Percentiles rank a stretch among this genome's conserved stretches.
Conservation (phyloP, 2,888 invertebrate species). For the Campaea margaritaria region DNA sequence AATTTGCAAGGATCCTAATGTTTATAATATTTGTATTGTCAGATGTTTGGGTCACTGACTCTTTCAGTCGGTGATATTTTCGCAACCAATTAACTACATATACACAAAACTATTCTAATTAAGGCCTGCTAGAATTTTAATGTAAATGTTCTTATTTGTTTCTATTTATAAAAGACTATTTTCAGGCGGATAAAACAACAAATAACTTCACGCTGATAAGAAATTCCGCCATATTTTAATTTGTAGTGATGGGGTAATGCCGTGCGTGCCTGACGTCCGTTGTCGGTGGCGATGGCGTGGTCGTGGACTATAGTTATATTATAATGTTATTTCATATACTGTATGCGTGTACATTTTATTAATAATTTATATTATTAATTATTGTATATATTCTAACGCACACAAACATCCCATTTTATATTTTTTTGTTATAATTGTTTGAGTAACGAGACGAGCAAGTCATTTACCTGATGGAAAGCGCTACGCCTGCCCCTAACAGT, state of each 20-base stretch:
- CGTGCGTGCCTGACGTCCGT: no score
- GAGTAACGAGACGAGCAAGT: no score
- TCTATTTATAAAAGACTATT: constrained; percentile 46
- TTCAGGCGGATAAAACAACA: constrained; percentile 33
- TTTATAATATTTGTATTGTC: constrained; percentile 54
- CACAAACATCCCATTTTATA: no score
- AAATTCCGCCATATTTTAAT: constrained; percentile 57
- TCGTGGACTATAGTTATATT: no score
- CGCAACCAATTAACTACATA: constrained; percentile 15
- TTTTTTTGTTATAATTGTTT: no score
- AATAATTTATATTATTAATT: no score
- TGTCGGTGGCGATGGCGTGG: no score
- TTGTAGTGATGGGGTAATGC: background rate
- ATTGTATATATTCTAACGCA: no score
- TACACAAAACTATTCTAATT: constrained; percentile 42
- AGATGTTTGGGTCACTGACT: constrained; percentile 33
- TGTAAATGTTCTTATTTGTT: constrained; percentile 42
- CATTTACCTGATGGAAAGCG: no score
- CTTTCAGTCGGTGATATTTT: constrained; percentile 40
- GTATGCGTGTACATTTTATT: no score
- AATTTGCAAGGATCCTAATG: constrained; percentile 52
- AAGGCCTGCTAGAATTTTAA: constrained; percentile 33
- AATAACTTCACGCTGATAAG: constrained; percentile 44
- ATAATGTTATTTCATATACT: no score
- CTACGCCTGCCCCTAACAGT: no score